Evolutionary conservation across 2,888 invertebrate genomes (phyloP), one percentile per base, ranked within the genome.

Genomic region (Brachyopa scutellaris): DNA sequence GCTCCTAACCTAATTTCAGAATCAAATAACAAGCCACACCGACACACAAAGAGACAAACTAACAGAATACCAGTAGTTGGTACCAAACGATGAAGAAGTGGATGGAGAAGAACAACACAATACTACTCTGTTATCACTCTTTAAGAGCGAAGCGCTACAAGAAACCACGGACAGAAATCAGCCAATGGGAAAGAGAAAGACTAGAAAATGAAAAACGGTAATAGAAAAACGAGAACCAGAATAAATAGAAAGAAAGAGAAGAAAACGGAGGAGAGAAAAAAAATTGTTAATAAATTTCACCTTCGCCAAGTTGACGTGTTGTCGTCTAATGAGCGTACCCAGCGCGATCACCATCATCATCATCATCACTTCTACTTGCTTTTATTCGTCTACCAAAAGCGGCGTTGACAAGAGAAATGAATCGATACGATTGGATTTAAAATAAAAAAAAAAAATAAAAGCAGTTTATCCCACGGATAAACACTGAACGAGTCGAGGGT

Each of bases 1-100:
- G 88, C 88, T 88, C 89, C 88, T 88, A 89, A 89, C 89, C 88
- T 88, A 88, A 89, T 89, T 89, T 89, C 86, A 85, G 86, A 87
- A 88, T 88, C 88, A 87, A 85, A 85, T 87, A 87, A 87, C 87
- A 80, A 79, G 55, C 77, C 59, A 72, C 74, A 76, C 57, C 67
- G 53, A 47, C 61, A 74, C 40, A 33, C 45, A 61, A 59, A 53
- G 49, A 53, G 38, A 61, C 26, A 26, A 26, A 26, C 4, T 64
- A 55, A 61, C 67, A 62, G 64, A 67, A 70, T 57, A 53, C 74
- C 70, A 55, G 66, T 33, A 70, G 45, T 53, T 67, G 73, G 73
- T 49, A 42, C 26, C 57, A 51, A 53, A 62, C 47, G 19, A 17
- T 15, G 45, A 69, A 78, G 64, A 67, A 69, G 72, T 61, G 40